Base-by-base conservation (phyloP, 2,888 invertebrate genomes). In the Zaprionus lineosus region DNA sequence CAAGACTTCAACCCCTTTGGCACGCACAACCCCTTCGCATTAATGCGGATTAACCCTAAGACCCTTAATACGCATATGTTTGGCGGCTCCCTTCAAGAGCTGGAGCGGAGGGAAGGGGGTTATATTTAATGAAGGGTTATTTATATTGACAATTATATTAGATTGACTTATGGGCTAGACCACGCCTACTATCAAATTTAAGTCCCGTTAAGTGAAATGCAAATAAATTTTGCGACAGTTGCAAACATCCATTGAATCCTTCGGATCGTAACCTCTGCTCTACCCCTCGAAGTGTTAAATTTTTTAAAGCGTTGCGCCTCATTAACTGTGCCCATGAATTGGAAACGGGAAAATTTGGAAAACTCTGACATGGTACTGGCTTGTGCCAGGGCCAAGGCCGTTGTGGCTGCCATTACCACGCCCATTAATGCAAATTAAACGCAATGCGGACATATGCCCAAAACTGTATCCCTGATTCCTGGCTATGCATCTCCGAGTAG, bases 391-490 rank as follows among this genome's bases (percentile, higher is more conserved):
- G 51, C 15, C 37, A 29, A 7, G 12, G 40, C 41, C 31, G 47
- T 47, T 47, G 59, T 57, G 68, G 57, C 60, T 43, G 68, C 50
- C 62, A 74, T 73, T 85, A 75, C 83, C 87, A 86, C 63, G 75
- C 84, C 81, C 84, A 84, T 87, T 85, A 85, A 87, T 86, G 87
- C 83, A 88, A 87, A 88, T 87, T 85, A 87, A 84, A 83, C 67
- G 73, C 82, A 77, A 86, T 79, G 63, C 72, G 58, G 74, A 84
- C 88, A 87, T 86, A 87, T 88, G 87, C 86, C 73, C 55, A 41
- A 74, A 11, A 34, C 40, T 40, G 53, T 37, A 19, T 41, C 33
- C 36, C 12, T 31, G 36, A 47, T 12, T 24, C 31, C 2, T n/a
- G n/a, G n/a, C n/a, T n/a, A n/a, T n/a, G n/a, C n/a, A n/a, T n/a